Evolutionary conservation across 2,113 vertebrate genomes (phyloP).

Genomic region (Phaethon lepturus): DNA sequence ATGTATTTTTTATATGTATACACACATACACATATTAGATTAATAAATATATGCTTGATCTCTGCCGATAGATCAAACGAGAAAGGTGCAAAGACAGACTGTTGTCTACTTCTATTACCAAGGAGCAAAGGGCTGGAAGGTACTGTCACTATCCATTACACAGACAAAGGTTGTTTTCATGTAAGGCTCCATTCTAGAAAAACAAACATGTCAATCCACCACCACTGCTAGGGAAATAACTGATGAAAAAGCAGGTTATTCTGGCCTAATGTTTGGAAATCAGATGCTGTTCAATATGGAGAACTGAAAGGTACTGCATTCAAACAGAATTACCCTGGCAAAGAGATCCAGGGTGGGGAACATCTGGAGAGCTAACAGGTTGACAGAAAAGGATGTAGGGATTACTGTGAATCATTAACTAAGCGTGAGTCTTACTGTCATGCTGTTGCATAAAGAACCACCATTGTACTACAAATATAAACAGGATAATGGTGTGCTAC

Average conservation of each 20-base stretch:
- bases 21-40: neutral
- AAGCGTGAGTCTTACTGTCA: neutral
- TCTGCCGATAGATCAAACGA: neutral
- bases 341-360: neutral
- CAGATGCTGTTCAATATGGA: neutral
- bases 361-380: neutral
- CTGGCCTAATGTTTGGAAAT: neutral
- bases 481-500: neutral
- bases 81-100: neutral
- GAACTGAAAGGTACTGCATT: neutral
- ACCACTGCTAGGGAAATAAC: neutral
- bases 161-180: neutral
- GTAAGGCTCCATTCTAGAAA: neutral
- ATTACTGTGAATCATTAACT: neutral
- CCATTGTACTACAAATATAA: neutral
- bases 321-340: neutral
- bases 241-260: conserved; percentile 11
- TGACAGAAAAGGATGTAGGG: neutral
- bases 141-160: neutral
- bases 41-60: neutral
- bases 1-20: neutral
- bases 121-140: conserved; percentile 6
- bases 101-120: neutral
- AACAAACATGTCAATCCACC: neutral
- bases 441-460: neutral